Percentiles rank a stretch among this genome's conserved stretches.
Conservation (phyloP, 1,140 invertebrate species). For the Polypedilum vanderplanki region DNA sequence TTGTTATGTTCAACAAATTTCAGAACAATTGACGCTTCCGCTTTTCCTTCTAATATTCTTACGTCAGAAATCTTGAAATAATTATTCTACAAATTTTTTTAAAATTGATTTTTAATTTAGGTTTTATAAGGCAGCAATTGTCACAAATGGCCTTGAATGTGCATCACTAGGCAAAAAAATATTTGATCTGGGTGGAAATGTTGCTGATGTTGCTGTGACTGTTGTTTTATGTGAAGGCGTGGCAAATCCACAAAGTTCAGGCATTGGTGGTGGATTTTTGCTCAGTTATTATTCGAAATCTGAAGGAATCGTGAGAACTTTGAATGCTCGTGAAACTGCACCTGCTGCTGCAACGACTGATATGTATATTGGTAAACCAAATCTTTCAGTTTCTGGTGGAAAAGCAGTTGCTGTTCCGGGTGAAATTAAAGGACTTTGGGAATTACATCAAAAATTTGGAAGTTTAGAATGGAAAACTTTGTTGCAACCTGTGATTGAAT, state of each 20-base stretch:
- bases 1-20: too few relatives aligned
- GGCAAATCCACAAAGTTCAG: constrained; percentile 58
- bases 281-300: constrained; percentile 64
- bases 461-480: constrained; percentile 70
- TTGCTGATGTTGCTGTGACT: constrained; percentile 77
- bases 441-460: constrained; percentile 69
- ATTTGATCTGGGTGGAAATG: constrained; percentile 60
- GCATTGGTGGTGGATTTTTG: constrained; percentile 67
- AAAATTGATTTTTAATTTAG: too few relatives aligned
- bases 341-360: constrained; percentile 49
- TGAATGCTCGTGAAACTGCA: constrained; percentile 66
- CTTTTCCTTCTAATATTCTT: too few relatives aligned
- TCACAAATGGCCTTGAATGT: constrained; percentile 20
- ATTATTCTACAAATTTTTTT: too few relatives aligned
- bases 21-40: too few relatives aligned
- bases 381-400: constrained; percentile 50
- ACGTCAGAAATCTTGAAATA: too few relatives aligned
- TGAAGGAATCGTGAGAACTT: constrained; percentile 43
- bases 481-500: constrained; percentile 61
- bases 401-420: constrained; percentile 76
- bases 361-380: constrained; percentile 51
- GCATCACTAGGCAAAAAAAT: background rate
- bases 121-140: background rate
- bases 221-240: constrained; percentile 76
- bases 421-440: constrained; percentile 77